A percentile compares a stretch with the other conserved stretches of the same genome.
Evolutionary conservation across 2,888 invertebrate species (phyloP).

Genomic region (Homarus gammarus): DNA sequence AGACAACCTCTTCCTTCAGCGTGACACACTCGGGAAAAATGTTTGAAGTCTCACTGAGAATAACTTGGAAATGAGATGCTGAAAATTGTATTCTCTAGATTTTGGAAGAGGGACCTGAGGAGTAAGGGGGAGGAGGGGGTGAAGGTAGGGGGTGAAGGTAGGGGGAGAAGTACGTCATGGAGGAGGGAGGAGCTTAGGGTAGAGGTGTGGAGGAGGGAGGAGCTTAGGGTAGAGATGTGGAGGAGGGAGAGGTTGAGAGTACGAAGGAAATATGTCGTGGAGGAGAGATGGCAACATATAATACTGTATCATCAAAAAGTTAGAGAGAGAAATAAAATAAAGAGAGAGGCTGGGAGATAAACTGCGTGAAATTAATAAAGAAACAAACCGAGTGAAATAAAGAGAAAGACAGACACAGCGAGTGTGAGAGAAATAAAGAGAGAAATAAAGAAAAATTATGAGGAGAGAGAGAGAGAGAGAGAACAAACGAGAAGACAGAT

Average conservation of each 20-base stretch:
- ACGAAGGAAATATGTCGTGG: neutral
- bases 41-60: neutral
- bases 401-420: neutral
- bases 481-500: neutral
- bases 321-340: too few relatives aligned
- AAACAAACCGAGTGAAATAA: neutral
- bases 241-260: neutral
- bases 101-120: neutral
- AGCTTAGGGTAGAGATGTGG: too few relatives aligned
- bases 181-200: too few relatives aligned
- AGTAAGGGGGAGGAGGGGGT: neutral
- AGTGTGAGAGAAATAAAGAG: neutral
- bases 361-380: too few relatives aligned
- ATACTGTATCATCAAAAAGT: too few relatives aligned
- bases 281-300: too few relatives aligned
- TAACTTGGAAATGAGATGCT: slow-evolving; percentile 7
- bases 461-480: neutral
- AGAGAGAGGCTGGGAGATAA: too few relatives aligned
- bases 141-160: too few relatives aligned
- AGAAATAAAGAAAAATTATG: neutral
- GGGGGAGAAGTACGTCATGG: too few relatives aligned
- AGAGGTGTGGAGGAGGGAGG: too few relatives aligned
- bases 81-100: slow-evolving; percentile 4
- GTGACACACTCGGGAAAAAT: neutral
- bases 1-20: slow-evolving; percentile 20